These are phyloP conservation scores for Aphelenchoides bicaudatus DNA, from an alignment of 2,888 invertebrate genomes.

Conservation along the genomic window DNA sequence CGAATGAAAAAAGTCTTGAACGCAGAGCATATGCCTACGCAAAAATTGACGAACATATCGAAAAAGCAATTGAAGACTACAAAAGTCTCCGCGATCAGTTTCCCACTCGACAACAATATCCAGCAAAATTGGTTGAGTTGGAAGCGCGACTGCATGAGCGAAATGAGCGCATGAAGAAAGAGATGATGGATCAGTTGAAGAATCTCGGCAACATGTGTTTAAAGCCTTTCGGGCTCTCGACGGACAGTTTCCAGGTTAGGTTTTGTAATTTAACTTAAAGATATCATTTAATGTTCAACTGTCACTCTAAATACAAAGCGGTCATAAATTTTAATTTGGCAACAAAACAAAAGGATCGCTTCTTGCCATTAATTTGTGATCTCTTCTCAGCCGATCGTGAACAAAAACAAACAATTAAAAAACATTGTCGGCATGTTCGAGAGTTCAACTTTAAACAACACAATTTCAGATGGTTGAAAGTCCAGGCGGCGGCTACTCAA, in stretches of 20 bases:
- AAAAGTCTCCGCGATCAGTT: slow-evolving; percentile 26
- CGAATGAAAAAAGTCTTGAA: slow-evolving; percentile 25
- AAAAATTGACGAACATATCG: slow-evolving; percentile 21
- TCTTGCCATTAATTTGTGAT: slow-evolving; percentile 2
- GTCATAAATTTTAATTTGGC: too few relatives aligned
- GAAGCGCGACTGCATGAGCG: background rate
- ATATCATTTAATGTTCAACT: too few relatives aligned
- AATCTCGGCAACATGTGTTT: slow-evolving; percentile 39
- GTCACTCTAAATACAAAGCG: too few relatives aligned
- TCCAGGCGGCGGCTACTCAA: slow-evolving; percentile 49
- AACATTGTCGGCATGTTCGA: slow-evolving; percentile 30
- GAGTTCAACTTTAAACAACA: slow-evolving; percentile 56
- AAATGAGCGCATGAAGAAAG: slow-evolving; percentile 47
- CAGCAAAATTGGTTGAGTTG: slow-evolving; percentile 14
- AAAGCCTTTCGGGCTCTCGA: slow-evolving; percentile 51
- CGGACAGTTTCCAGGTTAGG: slow-evolving; percentile 52
- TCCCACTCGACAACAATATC: slow-evolving; percentile 4
- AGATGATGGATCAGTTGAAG: slow-evolving; percentile 51
- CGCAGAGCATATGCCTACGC: slow-evolving; percentile 25
- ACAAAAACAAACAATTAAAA: background rate
- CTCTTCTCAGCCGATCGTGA: too few relatives aligned
- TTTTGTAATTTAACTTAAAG: too few relatives aligned
- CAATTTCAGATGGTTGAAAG: slow-evolving; percentile 50
- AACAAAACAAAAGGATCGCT: background rate
- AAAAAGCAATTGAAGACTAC: slow-evolving; percentile 41